Conservation (phyloP, 2,113 vertebrate species). For the Cichladusa arquata region DNA sequence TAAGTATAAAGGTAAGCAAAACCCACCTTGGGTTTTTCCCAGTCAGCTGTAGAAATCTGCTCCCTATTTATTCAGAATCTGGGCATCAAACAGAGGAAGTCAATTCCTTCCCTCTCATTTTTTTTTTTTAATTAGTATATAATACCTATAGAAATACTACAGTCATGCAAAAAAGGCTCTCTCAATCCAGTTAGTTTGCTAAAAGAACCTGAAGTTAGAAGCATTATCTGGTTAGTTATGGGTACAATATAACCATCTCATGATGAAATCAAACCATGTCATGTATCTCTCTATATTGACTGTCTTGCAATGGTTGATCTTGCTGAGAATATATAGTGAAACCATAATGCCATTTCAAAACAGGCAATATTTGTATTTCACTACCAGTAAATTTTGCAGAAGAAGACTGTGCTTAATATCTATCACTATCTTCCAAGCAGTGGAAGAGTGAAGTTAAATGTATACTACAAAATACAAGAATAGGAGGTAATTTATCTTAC, state of each 20-base stretch:
- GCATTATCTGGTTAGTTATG: not conserved
- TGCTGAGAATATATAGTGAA: not conserved
- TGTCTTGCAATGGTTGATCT: not conserved
- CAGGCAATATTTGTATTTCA: not conserved
- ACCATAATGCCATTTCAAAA: not conserved
- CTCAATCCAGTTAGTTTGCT: not conserved
- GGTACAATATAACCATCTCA: not conserved
- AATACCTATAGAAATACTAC: not conserved
- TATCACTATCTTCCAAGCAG: not conserved
- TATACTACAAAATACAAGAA: not conserved
- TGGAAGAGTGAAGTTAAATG: not conserved
- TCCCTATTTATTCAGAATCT: not conserved
- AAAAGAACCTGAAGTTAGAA: not conserved
- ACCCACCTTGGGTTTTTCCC: not conserved
- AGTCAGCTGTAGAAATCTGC: not conserved
- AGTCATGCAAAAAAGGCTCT: not conserved
- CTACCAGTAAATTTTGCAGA: not conserved
- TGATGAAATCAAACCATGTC: not conserved
- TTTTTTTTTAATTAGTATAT: not conserved
- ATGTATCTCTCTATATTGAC: not conserved
- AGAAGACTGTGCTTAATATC: not conserved
- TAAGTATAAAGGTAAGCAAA: not conserved
- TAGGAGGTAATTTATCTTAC: not conserved
- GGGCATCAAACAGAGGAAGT: not conserved
- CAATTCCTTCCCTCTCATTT: not conserved